Base-by-base conservation (phyloP, 2,797 vertebrate genomes). In the Kryptolebias ocellatus region DNA sequence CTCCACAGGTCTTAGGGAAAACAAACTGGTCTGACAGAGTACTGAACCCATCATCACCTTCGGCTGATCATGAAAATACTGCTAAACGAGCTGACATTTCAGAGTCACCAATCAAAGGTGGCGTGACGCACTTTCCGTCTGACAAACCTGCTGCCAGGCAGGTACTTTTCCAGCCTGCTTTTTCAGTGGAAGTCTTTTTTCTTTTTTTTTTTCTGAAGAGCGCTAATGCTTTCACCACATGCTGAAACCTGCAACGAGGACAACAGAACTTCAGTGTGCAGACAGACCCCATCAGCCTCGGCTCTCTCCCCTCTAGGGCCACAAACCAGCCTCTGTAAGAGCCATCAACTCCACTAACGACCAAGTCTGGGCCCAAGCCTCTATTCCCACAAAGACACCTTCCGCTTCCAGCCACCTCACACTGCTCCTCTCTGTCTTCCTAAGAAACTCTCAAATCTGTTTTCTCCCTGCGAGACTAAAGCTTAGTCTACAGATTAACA, bases 241-340 rank as follows among this genome's bases (percentile, higher is more conserved):
- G 90, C 85, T 85, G 81, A 80, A 83, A 78, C 84, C 86, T 81
- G 75, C 79, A 37, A 67, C 71, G 85, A 87, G 88, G 83, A 92
- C 90, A 92, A 91, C 88, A 91, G 90, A 51, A 74, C 61, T 84
- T 88, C 88, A 90, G 90, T 93, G 90, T 92, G 85, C 81, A 86
- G 88, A 86, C 86, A 77, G 76, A 89, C 76, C 78, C 64, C 55
- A 80, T 80, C 83, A 79, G 75, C 76, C 71, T 79, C 79, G 63
- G 65, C 76, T 46, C 74, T 61, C 67, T 70, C 83, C 83, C 65
- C 86, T 88, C 64, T 71, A 76, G 80, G 79, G 73, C 87, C 90
- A 92, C 91, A 93, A 75, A 91, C 89, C 72, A 20, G 81, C 86
- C 87, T 91, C 89, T 93, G 92, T 93, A 77, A 84, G 91, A 88